These are phyloP conservation scores for Capitella teleta DNA, from an alignment of 1,140 invertebrate genomes.

Conservation along the genomic window DNA sequence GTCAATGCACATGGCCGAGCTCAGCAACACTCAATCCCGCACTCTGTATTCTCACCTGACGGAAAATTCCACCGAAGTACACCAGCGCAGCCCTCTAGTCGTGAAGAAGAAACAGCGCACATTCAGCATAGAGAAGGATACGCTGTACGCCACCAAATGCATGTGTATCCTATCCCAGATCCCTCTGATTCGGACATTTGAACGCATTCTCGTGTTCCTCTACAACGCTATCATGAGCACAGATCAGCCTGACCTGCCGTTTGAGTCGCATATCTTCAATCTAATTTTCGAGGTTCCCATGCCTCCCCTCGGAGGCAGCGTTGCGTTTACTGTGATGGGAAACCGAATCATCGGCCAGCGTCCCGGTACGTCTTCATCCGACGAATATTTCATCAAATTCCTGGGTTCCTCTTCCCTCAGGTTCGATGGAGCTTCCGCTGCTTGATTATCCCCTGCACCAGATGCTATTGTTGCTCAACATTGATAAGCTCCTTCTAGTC, in stretches of 20 bases:
- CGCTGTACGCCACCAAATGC: slow-evolving; percentile 86
- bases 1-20: slow-evolving; percentile 81
- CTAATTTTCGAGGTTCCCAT: slow-evolving; percentile 86
- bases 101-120: slow-evolving; percentile 43
- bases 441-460: slow-evolving; percentile 85
- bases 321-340: slow-evolving; percentile 57
- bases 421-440: slow-evolving; percentile 72
- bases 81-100: slow-evolving; percentile 27
- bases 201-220: slow-evolving; percentile 62
- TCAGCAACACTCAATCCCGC: slow-evolving; percentile 42
- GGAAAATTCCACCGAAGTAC: slow-evolving; percentile 1
- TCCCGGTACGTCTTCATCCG: slow-evolving; percentile 34
- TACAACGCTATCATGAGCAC: no score
- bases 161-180: slow-evolving; percentile 78
- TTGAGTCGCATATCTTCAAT: slow-evolving; percentile 92
- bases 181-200: slow-evolving; percentile 61
- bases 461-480: slow-evolving; percentile 72
- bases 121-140: slow-evolving; percentile 86
- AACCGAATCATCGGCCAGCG: slow-evolving; percentile 41
- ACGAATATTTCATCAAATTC: neutral
- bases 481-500: slow-evolving; percentile 83
- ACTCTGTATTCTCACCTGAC: slow-evolving; percentile 15
- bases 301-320: slow-evolving; percentile 71
- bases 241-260: slow-evolving; percentile 36
- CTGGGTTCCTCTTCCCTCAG: neutral